These are phyloP conservation scores for Polyergus mexicanus DNA, from an alignment of 1,140 invertebrate genomes.

Conservation along the genomic window DNA sequence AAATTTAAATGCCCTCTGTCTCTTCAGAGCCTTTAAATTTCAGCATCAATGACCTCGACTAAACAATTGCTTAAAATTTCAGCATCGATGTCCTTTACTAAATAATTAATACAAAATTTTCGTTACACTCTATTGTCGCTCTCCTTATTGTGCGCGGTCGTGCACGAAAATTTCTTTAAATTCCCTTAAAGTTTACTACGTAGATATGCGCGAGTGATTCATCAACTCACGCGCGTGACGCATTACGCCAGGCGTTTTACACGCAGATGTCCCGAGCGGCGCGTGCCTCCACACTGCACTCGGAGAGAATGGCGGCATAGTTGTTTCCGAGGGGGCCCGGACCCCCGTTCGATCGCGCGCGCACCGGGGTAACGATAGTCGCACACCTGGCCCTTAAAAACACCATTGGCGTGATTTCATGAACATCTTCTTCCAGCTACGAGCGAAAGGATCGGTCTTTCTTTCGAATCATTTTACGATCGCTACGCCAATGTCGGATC, in stretches of 20 bases:
- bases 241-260: conserved; percentile 65
- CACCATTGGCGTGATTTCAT: conserved; percentile 78
- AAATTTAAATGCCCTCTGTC: too few species aligned
- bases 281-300: conserved; percentile 70
- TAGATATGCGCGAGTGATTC: conserved; percentile 56
- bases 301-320: conserved; percentile 35
- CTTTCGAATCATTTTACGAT: neutral
- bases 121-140: neutral
- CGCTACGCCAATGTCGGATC: conserved; percentile 22
- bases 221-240: conserved; percentile 37
- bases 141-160: neutral
- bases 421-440: conserved; percentile 44
- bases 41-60: too few species aligned
- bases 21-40: too few species aligned
- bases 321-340: conserved; percentile 20
- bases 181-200: neutral
- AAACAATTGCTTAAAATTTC: neutral
- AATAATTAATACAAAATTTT: neutral
- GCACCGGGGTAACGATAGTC: conserved; percentile 62
- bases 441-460: neutral
- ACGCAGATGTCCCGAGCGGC: conserved; percentile 73
- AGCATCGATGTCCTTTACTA: neutral
- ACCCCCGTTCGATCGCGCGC: conserved; percentile 58
- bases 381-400: conserved; percentile 80
- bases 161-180: neutral